Evolutionary conservation across 2,888 invertebrate genomes (phyloP).

Genomic region (Smittia sp.): DNA sequence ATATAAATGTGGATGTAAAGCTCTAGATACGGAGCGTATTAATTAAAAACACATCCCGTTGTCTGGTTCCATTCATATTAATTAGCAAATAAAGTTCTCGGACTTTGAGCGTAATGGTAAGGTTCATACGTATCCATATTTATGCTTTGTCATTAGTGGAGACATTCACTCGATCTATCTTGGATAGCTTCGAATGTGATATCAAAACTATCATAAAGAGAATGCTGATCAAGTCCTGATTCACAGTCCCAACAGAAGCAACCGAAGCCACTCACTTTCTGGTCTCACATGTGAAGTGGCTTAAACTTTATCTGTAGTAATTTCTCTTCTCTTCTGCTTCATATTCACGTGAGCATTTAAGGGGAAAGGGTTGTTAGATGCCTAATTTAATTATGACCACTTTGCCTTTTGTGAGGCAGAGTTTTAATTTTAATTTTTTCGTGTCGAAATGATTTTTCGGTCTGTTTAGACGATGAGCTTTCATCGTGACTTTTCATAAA

Average conservation of each 20-base stretch:
- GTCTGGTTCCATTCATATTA: slow-evolving; percentile 28
- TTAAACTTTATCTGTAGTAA: too few species aligned
- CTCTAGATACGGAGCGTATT: slow-evolving; percentile 7
- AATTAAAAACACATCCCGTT: slow-evolving; percentile 32
- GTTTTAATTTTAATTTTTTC: too few species aligned
- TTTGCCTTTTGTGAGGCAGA: too few species aligned
- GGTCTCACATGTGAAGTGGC: slow-evolving; percentile 29
- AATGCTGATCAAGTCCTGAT: too few species aligned
- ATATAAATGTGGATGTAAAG: background rate
- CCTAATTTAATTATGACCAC: slow-evolving; percentile 32
- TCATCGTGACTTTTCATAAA: too few species aligned
- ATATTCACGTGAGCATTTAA: background rate
- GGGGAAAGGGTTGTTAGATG: slow-evolving; percentile 9
- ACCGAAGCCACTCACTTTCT: background rate
- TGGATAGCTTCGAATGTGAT: too few species aligned
- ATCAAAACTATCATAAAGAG: too few species aligned
- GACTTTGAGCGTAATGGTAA: background rate
- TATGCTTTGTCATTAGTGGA: slow-evolving; percentile 3
- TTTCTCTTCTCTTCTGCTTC: background rate
- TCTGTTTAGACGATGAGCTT: background rate
- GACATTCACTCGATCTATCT: background rate
- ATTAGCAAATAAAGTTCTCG: slow-evolving; percentile 19
- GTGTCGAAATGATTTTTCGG: background rate
- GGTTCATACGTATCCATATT: background rate
- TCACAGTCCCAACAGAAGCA: background rate